Evolutionary conservation across 92 coral and sea anemone species (phyloP).

Genomic region (Heliopora coerulea): DNA sequence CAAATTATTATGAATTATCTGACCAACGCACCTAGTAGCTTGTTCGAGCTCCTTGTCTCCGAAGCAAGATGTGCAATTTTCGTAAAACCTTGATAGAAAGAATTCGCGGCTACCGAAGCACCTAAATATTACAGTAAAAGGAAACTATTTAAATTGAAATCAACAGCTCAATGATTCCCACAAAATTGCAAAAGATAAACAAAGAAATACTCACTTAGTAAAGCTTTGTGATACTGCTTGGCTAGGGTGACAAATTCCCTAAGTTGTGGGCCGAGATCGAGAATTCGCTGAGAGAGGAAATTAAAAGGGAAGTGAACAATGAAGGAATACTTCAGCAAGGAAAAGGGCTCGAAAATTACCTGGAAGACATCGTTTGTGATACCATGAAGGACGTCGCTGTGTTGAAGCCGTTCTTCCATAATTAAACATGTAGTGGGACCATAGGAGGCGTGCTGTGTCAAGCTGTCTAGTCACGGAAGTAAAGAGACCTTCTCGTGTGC

Average conservation of each 20-base stretch:
- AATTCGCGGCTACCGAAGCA: slow-evolving; percentile 61
- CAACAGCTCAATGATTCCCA: too few species aligned
- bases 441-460: background rate
- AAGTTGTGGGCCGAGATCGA: slow-evolving; percentile 76
- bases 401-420: slow-evolving; percentile 28
- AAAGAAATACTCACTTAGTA: slow-evolving; percentile 71
- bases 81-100: slow-evolving; percentile 65
- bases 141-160: too few species aligned
- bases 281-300: slow-evolving; percentile 64
- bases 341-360: slow-evolving; percentile 15
- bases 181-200: too few species aligned
- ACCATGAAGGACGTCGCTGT: slow-evolving; percentile 27
- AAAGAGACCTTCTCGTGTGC: background rate
- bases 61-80: slow-evolving; percentile 81
- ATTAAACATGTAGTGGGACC: background rate
- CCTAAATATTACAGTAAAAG: slow-evolving; percentile 5
- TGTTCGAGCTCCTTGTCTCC: slow-evolving; percentile 71
- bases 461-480: slow-evolving; percentile 25
- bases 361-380: slow-evolving; percentile 33
- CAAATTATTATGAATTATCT: background rate
- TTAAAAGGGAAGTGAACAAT: slow-evolving; percentile 13
- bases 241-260: slow-evolving; percentile 79
- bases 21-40: slow-evolving; percentile 63
- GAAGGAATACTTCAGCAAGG: background rate
- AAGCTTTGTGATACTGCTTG: slow-evolving; percentile 77